phyloP scores from a whole-genome alignment of 2,797 vertebrate species.

The Dryobates pubescens region DNA sequence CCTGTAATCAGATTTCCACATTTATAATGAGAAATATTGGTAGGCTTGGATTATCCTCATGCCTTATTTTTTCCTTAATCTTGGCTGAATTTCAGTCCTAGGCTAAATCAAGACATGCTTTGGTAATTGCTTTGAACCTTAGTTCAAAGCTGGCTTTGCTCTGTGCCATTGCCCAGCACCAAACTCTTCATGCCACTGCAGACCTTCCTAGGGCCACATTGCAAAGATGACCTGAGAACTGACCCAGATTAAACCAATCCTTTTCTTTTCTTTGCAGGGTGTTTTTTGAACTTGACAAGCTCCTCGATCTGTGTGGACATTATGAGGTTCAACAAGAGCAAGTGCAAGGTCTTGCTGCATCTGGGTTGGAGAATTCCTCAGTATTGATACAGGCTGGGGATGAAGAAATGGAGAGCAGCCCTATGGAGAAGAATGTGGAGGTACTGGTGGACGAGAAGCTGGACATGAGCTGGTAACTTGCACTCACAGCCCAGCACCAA shows the following conservation, averaged over 20 bases:
- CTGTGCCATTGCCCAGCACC: background rate
- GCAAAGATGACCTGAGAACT: fast-evolving
- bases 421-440: no score
- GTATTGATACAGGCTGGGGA: no score
- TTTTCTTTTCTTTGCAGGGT: background rate
- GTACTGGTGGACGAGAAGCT: no score
- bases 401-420: no score
- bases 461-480: no score
- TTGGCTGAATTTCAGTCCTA: background rate
- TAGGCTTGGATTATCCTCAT: background rate
- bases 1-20: background rate
- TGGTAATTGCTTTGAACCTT: background rate
- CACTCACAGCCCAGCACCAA: no score
- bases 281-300: background rate
- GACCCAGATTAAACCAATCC: background rate
- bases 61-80: background rate
- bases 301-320: background rate
- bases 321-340: no score
- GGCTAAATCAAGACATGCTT: background rate
- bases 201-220: fast-evolving
- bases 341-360: no score
- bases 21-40: background rate
- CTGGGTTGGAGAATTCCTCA: no score
- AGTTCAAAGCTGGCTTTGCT: background rate
- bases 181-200: fast-evolving